Evolutionary conservation across 2,113 vertebrate species (phyloP).

Genomic region (Halcyon malimbica): DNA sequence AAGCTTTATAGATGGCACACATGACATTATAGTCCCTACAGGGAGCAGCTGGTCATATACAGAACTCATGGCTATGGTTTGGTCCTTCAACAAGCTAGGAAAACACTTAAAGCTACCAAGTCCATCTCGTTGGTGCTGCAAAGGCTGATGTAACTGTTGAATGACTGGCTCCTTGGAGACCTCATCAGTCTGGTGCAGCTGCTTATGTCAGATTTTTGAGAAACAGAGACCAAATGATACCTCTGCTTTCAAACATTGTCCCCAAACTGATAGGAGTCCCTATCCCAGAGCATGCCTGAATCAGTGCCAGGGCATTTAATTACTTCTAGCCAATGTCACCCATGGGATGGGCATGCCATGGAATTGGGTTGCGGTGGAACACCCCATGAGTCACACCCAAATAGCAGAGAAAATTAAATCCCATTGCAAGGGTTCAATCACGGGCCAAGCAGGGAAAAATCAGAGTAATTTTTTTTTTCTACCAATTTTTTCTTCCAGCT

Average conservation of each 20-base stretch:
- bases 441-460: not conserved
- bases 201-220: conserved; percentile 55
- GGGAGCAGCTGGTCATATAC: not conserved
- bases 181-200: conserved; percentile 42
- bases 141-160: conserved; percentile 20
- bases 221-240: conserved; percentile 29
- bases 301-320: conserved; percentile 34
- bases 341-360: not conserved
- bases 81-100: not conserved
- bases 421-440: not conserved
- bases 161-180: conserved; percentile 8
- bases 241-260: conserved; percentile 6
- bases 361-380: not conserved
- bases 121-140: not conserved
- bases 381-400: conserved; percentile 20
- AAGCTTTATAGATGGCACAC: not conserved
- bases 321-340: not conserved
- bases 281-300: not conserved
- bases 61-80: not conserved
- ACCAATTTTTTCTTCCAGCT: not conserved
- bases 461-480: not conserved
- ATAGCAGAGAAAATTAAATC: conserved; percentile 30
- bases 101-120: not conserved
- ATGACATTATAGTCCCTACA: not conserved
- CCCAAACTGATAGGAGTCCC: not conserved